phyloP scores from a whole-genome alignment of 2,113 vertebrate genomes.

The Hemibagrus wyckioides region DNA sequence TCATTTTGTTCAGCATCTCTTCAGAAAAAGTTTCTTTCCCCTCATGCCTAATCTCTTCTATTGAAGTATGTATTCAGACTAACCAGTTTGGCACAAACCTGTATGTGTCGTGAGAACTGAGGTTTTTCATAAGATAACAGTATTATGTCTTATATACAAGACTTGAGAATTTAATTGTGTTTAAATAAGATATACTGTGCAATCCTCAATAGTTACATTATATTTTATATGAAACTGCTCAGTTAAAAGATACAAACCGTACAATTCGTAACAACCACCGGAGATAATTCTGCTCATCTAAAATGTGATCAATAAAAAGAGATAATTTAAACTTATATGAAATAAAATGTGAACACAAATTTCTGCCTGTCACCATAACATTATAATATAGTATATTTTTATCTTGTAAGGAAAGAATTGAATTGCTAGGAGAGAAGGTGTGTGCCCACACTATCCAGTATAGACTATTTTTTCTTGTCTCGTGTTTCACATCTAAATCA shows the following conservation, averaged over 20 bases:
- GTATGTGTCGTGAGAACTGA: too few species aligned
- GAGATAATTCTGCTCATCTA: not conserved
- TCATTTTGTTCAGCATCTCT: too few species aligned
- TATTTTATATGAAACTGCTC: not conserved
- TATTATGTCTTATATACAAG: too few species aligned
- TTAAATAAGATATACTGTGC: not conserved
- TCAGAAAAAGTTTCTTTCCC: too few species aligned
- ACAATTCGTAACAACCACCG: not conserved
- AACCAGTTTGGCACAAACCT: too few species aligned
- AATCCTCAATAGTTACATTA: not conserved
- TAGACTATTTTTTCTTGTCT: slow-evolving; percentile 15
- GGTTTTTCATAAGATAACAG: too few species aligned
- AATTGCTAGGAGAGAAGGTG: not conserved
- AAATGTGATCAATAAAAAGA: not conserved
- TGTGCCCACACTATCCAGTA: slow-evolving; percentile 4
- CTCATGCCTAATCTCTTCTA: too few species aligned
- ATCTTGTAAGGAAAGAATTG: not conserved
- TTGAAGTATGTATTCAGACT: too few species aligned
- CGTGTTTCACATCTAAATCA: slow-evolving; percentile 35
- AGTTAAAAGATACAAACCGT: not conserved
- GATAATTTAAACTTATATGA: not conserved
- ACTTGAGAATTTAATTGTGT: not conserved
- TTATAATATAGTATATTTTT: slow-evolving; percentile 4
- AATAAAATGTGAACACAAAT: not conserved
- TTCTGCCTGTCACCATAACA: not conserved